Conservation (phyloP, 2,113 vertebrate species). For the Rhegmatorhina hoffmannsi region DNA sequence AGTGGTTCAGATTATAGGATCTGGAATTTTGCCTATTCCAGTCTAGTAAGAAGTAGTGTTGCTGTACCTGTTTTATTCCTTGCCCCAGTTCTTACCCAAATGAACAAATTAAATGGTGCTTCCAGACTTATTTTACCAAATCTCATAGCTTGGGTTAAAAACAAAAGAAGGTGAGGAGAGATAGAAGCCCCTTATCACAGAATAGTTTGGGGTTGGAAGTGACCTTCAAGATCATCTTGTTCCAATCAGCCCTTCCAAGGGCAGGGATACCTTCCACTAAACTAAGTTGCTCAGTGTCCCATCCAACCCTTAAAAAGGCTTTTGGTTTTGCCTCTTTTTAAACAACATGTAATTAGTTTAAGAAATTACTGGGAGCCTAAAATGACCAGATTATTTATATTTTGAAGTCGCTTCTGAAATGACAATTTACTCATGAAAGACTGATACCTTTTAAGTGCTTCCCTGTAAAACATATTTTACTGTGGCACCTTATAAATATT, state of each 20-base stretch:
- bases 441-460: background rate
- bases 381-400: background rate
- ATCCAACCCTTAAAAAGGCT: background rate
- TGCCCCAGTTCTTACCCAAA: background rate
- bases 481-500: slow-evolving; percentile 44
- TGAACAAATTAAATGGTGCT: background rate
- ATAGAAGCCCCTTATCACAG: background rate
- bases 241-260: background rate
- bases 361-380: background rate
- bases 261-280: background rate
- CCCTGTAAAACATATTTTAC: slow-evolving; percentile 26
- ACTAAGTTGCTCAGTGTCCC: background rate
- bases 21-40: background rate
- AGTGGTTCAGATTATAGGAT: background rate
- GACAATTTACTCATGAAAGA: background rate
- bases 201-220: background rate
- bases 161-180: background rate
- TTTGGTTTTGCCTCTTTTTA: background rate
- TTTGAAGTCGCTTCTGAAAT: background rate
- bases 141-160: background rate
- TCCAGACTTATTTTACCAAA: background rate
- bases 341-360: background rate
- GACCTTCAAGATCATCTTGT: background rate
- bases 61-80: background rate
- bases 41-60: background rate